Conservation (phyloP, 2,888 invertebrate species). For the Hypercompe scribonia region DNA sequence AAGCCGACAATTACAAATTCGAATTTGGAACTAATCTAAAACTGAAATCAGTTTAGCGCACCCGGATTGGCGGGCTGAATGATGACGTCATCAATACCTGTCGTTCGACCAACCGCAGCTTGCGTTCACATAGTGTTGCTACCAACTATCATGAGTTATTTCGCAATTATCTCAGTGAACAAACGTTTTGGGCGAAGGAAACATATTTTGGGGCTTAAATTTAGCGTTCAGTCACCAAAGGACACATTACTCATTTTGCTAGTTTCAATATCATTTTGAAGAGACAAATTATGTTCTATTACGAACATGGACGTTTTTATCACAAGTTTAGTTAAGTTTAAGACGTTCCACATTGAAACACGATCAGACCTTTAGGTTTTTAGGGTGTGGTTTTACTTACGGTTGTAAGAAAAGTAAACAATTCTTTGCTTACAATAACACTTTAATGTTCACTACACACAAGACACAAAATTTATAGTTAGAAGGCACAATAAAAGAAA, state of each 20-base stretch:
- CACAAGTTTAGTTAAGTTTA: too few relatives aligned
- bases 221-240: not conserved
- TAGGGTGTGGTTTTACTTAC: too few relatives aligned
- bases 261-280: not conserved
- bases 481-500: too few relatives aligned
- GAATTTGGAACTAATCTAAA: slow-evolving; percentile 77
- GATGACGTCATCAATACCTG: slow-evolving; percentile 82
- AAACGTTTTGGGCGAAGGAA: slow-evolving; percentile 19
- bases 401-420: too few relatives aligned
- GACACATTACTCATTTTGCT: not conserved
- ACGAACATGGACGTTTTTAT: too few relatives aligned
- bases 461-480: too few relatives aligned
- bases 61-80: slow-evolving; percentile 78
- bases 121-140: slow-evolving; percentile 43
- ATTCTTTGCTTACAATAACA: too few relatives aligned
- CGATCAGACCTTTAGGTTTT: too few relatives aligned
- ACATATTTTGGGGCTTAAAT: not conserved
- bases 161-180: slow-evolving; percentile 49
- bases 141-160: slow-evolving; percentile 55
- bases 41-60: slow-evolving; percentile 77
- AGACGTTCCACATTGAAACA: too few relatives aligned
- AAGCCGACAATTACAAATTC: slow-evolving; percentile 68
- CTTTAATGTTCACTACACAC: too few relatives aligned
- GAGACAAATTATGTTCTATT: too few relatives aligned
- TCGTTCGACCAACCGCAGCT: slow-evolving; percentile 74